Evolutionary conservation across 2,113 vertebrate species (phyloP), one percentile per base, ranked within the genome.

Genomic region (Pterophyllum scalare): DNA sequence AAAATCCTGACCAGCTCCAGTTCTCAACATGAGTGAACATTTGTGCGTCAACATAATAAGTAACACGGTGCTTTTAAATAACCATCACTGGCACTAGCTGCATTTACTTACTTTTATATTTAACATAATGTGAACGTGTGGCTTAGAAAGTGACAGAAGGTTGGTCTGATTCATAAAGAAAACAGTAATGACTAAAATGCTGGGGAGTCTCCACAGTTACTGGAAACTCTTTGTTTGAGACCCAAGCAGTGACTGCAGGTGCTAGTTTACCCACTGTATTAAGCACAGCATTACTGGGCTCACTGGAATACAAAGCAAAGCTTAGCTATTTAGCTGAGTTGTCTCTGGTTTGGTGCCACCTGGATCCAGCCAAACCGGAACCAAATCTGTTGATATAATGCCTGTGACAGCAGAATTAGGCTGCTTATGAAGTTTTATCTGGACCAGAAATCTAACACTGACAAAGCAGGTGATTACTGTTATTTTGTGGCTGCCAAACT

Each of bases 391-490:
- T 72, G 65, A 72, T 20, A 72, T 72, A 72, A 72, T 31, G 65
- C 65, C 65, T 8, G 26, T 72, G 43, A 72, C 65, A 72, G 65
- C 65, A 52, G 65, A 72, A 72, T 72, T 72, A 72, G 65, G 65
- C 65, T 72, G 65, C 65, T 52, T 52, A 72, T 72, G 65, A 72
- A 72, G 65, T 72, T 72, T 72, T 72, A 43, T 52, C 26, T 72
- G 65, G 43, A 72, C 17, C 65, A 72, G 43, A 72, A 70, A 70
- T 70, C 43, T 52, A 70, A 72, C 65, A 72, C 65, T 52, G 65
- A 70, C 65, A 72, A 52, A 72, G 65, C 65, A 72, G 65, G 46
- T 72, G 65, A 72, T 72, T 72, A 72, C 65, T 72, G 26, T 52
- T 72, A 72, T 72, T 72, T 72, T 72, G 43, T 72, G 28, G 24